Evolutionary conservation across 1,140 invertebrate species (phyloP).

Genomic region (Drosophila bifasciata): DNA sequence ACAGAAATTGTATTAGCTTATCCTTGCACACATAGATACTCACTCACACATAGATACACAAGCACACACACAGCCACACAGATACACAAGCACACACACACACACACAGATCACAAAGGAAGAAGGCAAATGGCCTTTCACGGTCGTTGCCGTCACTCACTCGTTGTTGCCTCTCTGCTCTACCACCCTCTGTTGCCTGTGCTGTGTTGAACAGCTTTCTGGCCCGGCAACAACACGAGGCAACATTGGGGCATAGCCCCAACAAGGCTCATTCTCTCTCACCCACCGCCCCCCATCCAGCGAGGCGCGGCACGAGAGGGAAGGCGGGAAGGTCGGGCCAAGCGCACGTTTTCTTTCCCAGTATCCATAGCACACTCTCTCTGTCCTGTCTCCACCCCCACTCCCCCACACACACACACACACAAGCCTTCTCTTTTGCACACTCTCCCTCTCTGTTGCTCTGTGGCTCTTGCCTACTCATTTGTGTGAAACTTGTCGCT

Average conservation of each 20-base stretch:
- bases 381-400: not conserved
- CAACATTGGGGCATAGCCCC: constrained; percentile 20
- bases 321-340: constrained; percentile 8
- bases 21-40: constrained; percentile 49
- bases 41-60: constrained; percentile 3
- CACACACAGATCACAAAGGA: not conserved
- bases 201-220: constrained; percentile 59
- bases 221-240: constrained; percentile 49
- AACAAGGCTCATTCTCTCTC: constrained; percentile 26
- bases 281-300: not conserved
- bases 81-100: constrained; percentile 3
- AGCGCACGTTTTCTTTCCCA: constrained; percentile 56
- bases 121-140: constrained; percentile 79
- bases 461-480: constrained; percentile 49
- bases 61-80: constrained; percentile 20
- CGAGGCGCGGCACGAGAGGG: constrained; percentile 25
- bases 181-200: not conserved
- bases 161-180: constrained; percentile 24
- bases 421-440: not conserved
- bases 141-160: constrained; percentile 72
- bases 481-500: constrained; percentile 65
- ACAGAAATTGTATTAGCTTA: constrained; percentile 76
- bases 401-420: too few species aligned
- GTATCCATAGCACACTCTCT: constrained; percentile 24
- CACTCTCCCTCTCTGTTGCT: constrained; percentile 12